Percentiles rank a stretch among this genome's conserved stretches.
Conservation (phyloP, 1,140 invertebrate genomes). For the Aphelinus certus region DNA sequence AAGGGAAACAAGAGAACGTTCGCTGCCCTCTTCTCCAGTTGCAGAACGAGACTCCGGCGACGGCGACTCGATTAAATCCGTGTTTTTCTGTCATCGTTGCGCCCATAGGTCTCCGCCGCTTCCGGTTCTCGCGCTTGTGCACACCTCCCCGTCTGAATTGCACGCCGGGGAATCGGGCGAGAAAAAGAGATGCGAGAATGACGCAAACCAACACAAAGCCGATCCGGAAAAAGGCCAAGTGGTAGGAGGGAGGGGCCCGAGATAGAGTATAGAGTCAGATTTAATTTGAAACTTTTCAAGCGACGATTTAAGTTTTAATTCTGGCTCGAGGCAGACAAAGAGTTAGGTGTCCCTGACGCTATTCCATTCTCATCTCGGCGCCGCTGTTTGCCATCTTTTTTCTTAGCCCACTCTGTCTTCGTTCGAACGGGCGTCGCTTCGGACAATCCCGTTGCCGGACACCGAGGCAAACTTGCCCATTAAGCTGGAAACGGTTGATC, state of each 20-base stretch:
- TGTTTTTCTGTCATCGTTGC: constrained; percentile 4
- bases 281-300: constrained; percentile 34
- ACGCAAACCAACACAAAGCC: not conserved
- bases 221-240: not conserved
- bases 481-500: not conserved
- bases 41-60: not conserved
- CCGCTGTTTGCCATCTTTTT: too few species aligned
- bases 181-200: not conserved
- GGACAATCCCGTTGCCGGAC: constrained; percentile 8
- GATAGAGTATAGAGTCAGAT: not conserved
- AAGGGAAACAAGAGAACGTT: too few species aligned
- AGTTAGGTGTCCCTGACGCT: not conserved
- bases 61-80: constrained; percentile 7
- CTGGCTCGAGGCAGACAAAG: constrained; percentile 3
- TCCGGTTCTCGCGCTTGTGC: not conserved
- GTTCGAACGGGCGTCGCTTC: not conserved
- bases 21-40: not conserved
- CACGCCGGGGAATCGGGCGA: not conserved
- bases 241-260: too few species aligned
- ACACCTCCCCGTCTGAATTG: too few species aligned
- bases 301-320: constrained; percentile 30
- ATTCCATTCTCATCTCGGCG: not conserved
- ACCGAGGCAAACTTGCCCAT: constrained; percentile 11
- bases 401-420: not conserved
- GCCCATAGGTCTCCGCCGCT: not conserved